Evolutionary conservation across 2,888 invertebrate species (phyloP).

Genomic region (Rhogogaster chlorosoma): DNA sequence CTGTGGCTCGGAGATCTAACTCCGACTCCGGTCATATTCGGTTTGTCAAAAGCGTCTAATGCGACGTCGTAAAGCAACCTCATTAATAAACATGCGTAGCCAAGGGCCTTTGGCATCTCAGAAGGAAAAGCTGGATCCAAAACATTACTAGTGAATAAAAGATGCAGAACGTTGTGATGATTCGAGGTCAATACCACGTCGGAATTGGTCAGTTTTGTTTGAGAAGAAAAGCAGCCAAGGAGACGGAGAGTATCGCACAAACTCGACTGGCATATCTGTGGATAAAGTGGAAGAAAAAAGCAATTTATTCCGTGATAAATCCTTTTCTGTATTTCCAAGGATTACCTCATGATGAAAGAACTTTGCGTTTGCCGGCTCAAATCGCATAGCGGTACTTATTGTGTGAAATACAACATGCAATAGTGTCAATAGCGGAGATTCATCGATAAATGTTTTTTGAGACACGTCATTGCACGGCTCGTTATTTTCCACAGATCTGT

Average conservation of each 20-base stretch:
- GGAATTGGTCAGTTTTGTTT: slow-evolving; percentile 78
- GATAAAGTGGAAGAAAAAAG: slow-evolving; percentile 40
- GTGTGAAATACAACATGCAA: slow-evolving; percentile 96
- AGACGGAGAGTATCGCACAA: slow-evolving; percentile 95
- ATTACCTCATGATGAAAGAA: slow-evolving; percentile 96
- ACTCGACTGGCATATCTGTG: slow-evolving; percentile 94
- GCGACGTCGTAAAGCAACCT: slow-evolving; percentile 96
- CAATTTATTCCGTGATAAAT: slow-evolving; percentile 30
- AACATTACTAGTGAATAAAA: slow-evolving; percentile 88
- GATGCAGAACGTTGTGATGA: slow-evolving; percentile 81
- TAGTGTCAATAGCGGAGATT: slow-evolving; percentile 86
- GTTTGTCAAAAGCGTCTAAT: slow-evolving; percentile 96
- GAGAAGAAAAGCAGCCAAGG: slow-evolving; percentile 92
- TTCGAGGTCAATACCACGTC: slow-evolving; percentile 74
- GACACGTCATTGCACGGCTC: slow-evolving; percentile 77
- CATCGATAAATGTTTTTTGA: slow-evolving; percentile 72
- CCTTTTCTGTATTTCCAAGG: slow-evolving; percentile 14
- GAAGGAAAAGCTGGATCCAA: slow-evolving; percentile 85
- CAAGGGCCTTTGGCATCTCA: slow-evolving; percentile 87
- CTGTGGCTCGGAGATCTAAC: slow-evolving; percentile 84
- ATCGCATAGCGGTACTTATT: slow-evolving; percentile 98
- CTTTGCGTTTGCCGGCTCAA: slow-evolving; percentile 99
- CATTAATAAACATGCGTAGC: slow-evolving; percentile 91
- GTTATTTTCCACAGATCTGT: slow-evolving; percentile 70
- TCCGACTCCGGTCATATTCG: slow-evolving; percentile 85